A percentile compares a stretch with the other conserved stretches of the same genome.
Conservation (phyloP, 1,140 invertebrate genomes). For the Bicyclus anynana region DNA sequence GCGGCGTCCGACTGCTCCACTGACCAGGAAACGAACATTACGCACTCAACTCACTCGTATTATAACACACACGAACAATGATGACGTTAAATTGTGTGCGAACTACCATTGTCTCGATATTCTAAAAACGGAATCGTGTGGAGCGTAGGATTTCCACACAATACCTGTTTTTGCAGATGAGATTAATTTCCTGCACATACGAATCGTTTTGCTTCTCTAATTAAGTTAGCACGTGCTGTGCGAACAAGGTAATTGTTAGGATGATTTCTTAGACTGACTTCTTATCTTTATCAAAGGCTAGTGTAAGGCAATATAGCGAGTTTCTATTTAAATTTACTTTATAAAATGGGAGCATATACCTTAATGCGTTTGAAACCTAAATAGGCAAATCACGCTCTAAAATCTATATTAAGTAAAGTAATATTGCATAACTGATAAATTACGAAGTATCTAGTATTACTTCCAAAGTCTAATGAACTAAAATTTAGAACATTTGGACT, state of each 20-base stretch:
- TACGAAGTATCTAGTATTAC: too few species aligned
- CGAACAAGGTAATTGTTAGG: background rate
- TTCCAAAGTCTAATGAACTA: too few species aligned
- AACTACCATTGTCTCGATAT: slow-evolving; percentile 42
- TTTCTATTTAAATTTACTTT: too few species aligned
- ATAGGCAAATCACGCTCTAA: too few species aligned
- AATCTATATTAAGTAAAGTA: too few species aligned
- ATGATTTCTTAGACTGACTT: background rate
- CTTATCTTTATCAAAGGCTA: too few species aligned
- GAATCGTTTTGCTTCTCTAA: background rate
- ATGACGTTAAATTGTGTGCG: slow-evolving; percentile 28
- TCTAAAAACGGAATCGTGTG: slow-evolving; percentile 4
- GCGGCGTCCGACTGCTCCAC: too few species aligned
- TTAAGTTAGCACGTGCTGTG: background rate
- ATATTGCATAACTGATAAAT: too few species aligned
- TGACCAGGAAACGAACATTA: background rate
- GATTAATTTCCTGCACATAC: background rate
- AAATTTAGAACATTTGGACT: too few species aligned
- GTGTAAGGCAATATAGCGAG: too few species aligned
- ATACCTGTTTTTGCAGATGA: slow-evolving; percentile 2
- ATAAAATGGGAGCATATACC: too few species aligned
- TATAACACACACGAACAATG: slow-evolving; percentile 1
- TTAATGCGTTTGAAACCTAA: too few species aligned
- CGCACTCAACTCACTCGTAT: background rate
- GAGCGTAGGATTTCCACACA: background rate